Percentiles rank a stretch among this genome's conserved stretches.
These are phyloP conservation scores for Mechanitis mazaeus DNA, from an alignment of 2,888 invertebrate species.

Conservation along the genomic window DNA sequence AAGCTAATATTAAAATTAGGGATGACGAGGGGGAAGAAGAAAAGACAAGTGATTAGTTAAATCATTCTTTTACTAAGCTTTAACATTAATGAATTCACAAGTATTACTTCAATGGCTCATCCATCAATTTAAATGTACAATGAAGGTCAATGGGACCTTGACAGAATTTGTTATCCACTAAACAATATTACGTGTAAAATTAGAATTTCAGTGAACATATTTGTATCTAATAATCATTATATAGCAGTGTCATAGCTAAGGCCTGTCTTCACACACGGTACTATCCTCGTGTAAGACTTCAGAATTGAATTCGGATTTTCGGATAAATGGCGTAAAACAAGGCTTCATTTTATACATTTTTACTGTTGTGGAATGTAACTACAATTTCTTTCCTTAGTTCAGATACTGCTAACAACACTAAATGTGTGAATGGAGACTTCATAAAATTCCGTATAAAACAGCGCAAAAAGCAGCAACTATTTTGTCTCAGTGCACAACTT, in stretches of 20 bases:
- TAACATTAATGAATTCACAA: slow-evolving; percentile 65
- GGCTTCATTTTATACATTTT: neutral
- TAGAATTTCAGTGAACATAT: neutral
- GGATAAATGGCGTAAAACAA: neutral
- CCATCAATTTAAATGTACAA: slow-evolving; percentile 55
- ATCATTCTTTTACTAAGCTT: slow-evolving; percentile 71
- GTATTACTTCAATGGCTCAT: slow-evolving; percentile 59
- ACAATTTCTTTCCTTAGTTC: slow-evolving; percentile 4
- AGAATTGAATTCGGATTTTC: no score
- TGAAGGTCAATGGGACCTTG: slow-evolving; percentile 9
- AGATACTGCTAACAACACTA: neutral
- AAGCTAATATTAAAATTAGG: neutral
- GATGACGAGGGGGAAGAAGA: slow-evolving; percentile 11
- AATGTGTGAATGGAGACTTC: neutral
- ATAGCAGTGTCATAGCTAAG: no score
- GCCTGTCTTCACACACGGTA: no score
- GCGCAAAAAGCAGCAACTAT: slow-evolving; percentile 1
- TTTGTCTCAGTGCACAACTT: slow-evolving; percentile 1
- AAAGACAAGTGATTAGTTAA: slow-evolving; percentile 34
- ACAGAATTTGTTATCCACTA: slow-evolving; percentile 6
- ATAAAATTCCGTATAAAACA: neutral
- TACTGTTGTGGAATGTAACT: slow-evolving; percentile 18
- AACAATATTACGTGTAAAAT: neutral
- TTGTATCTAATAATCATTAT: neutral
- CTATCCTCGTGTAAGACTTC: no score